phyloP scores from a whole-genome alignment of 1,140 invertebrate genomes.

The Armadillidium nasatum region DNA sequence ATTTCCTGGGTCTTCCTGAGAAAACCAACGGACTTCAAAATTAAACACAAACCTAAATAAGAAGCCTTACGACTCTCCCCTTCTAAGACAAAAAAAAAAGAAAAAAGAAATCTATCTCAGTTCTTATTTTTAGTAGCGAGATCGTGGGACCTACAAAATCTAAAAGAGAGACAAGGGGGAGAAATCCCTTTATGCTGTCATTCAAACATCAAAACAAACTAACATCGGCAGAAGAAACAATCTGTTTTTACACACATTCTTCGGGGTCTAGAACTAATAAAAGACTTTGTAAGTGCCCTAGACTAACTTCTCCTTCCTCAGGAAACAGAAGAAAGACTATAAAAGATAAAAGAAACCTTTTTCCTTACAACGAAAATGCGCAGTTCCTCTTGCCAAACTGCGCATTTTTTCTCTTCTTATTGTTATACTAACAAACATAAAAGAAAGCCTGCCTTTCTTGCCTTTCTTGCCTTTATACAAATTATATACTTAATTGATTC shows the following conservation, averaged over 20 bases:
- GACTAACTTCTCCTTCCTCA: not conserved
- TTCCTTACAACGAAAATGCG: not conserved
- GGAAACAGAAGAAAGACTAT: not conserved
- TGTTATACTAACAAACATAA: no score
- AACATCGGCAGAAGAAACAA: not conserved
- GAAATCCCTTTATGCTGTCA: not conserved
- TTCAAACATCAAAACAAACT: slow-evolving; percentile 4
- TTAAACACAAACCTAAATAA: slow-evolving; percentile 6
- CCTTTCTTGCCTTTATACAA: no score
- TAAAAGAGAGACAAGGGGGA: not conserved
- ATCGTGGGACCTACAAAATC: not conserved
- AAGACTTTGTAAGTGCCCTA: not conserved
- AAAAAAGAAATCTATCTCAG: not conserved
- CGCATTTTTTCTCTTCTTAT: no score
- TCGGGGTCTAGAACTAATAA: not conserved
- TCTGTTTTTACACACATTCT: not conserved
- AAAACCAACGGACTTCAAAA: not conserved
- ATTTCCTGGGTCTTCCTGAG: slow-evolving; percentile 1
- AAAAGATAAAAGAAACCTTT: not conserved
- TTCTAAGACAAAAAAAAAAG: no score
- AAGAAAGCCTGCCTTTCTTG: no score
- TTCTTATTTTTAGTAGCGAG: not conserved
- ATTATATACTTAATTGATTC: no score
- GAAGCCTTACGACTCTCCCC: not conserved
- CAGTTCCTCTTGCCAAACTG: no score